phyloP scores from a whole-genome alignment of 2,113 vertebrate species.

The Datnioides undecimradiatus region DNA sequence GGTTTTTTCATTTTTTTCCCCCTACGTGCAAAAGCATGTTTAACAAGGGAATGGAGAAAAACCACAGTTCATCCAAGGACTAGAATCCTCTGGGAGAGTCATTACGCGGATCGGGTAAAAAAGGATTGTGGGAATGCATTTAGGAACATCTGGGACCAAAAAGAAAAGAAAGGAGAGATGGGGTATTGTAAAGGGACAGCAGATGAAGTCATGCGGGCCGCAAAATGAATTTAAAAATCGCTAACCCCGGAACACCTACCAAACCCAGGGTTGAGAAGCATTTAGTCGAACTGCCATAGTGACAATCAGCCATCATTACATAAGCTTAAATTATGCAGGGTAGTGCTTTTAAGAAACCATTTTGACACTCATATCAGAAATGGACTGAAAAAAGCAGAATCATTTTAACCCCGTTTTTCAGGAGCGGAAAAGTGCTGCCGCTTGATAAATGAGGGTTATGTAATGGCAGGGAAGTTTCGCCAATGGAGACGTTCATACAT shows the following conservation, averaged over 20 bases:
- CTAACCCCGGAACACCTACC: too few relatives aligned
- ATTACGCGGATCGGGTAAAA: constrained; percentile 57
- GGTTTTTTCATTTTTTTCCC: neutral
- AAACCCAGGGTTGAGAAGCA: constrained; percentile 24
- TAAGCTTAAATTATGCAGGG: constrained; percentile 30
- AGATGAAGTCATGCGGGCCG: constrained; percentile 13
- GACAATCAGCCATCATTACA: constrained; percentile 47
- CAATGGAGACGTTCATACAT: constrained; percentile 74
- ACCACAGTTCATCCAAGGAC: constrained; percentile 55
- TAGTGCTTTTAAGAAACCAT: constrained; percentile 35
- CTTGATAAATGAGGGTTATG: constrained; percentile 60
- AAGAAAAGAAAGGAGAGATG: constrained; percentile 8
- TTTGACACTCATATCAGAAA: constrained; percentile 44
- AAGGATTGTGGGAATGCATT: constrained; percentile 45
- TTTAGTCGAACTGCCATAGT: constrained; percentile 31
- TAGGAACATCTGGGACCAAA: constrained; percentile 38
- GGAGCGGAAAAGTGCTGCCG: constrained; percentile 24
- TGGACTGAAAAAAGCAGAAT: neutral
- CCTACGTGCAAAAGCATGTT: constrained; percentile 38
- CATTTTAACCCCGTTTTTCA: constrained; percentile 37
- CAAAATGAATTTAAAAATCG: constrained; percentile 33
- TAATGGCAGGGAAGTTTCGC: constrained; percentile 64
- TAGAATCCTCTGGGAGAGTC: constrained; percentile 44
- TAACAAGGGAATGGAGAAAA: constrained; percentile 38
- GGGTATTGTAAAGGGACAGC: constrained; percentile 23